Conservation (phyloP, 2,797 vertebrate species). For the Aplochiton taeniatus region DNA sequence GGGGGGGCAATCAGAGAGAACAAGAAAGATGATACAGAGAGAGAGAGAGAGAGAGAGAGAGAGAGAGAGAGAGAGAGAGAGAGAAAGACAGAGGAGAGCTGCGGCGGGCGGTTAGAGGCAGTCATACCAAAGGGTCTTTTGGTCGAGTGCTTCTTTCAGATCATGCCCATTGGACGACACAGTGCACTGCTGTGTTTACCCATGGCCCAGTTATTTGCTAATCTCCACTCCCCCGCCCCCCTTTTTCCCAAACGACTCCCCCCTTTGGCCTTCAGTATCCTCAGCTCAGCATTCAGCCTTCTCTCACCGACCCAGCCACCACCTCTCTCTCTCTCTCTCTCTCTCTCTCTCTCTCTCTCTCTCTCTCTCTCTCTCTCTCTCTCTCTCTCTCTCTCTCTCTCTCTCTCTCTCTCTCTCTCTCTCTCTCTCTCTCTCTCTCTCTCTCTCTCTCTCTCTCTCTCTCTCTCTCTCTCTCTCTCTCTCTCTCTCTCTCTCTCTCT, state of each 20-base stretch:
- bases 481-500: too few species aligned
- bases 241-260: constrained; percentile 25
- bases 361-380: constrained; percentile 33
- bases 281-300: background rate
- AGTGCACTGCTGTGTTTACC: constrained; percentile 62
- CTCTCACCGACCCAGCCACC: background rate
- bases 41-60: constrained; percentile 21
- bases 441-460: too few species aligned
- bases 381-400: too few species aligned
- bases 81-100: background rate
- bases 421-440: too few species aligned
- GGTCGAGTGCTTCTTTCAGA: constrained; percentile 58
- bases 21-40: background rate
- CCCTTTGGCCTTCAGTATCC: constrained; percentile 58
- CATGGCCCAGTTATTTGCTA: constrained; percentile 77
- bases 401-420: too few species aligned
- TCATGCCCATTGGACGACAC: constrained; percentile 61
- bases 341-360: constrained; percentile 29
- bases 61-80: constrained; percentile 8
- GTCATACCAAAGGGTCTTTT: constrained; percentile 63
- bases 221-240: constrained; percentile 48
- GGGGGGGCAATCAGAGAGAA: background rate
- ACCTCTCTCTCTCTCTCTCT: constrained; percentile 49
- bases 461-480: too few species aligned
- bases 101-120: constrained; percentile 11